Evolutionary conservation across 1,140 invertebrate species (phyloP), one percentile per base, ranked within the genome.

Genomic region (Zophobas atratus): DNA sequence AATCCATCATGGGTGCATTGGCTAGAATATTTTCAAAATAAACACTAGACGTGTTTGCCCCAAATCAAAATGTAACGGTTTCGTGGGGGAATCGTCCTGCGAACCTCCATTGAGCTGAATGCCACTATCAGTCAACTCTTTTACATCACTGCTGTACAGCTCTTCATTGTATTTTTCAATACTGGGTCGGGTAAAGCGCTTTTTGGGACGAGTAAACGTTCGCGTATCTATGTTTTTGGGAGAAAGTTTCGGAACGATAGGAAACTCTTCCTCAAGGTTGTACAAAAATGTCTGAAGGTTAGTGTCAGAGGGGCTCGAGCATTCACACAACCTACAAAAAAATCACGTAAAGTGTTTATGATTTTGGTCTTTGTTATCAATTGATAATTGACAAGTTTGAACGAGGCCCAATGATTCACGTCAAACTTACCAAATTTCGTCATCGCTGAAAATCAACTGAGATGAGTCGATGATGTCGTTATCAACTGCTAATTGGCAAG

Each of bases 121-220:
- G 1, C 56, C 53, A 70, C 53, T 73, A 48, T 75, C 79, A 32
- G 70, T 56, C 2, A 20, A 49, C 48, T 41, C 56, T 56, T 43
- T 60, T 46, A 70, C 20, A 3, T 74, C 76, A 53, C 74, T 75
- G 36, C 82, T 72, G 78, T 84, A 82, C 35, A 83, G 77, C 76
- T 86, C 83, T 79, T 86, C 84, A 53, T 84, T 82, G 63, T 85
- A 83, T 77, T 84, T 83, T 63, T 88, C 87, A 73, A 88, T 86
- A 81, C 85, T 87, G 46, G 86, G 82, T 46, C 86, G 83, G 6
- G 57, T 85, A 33, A 82, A 83, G 38, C 84, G 82, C 81, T 87
- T 86, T 79, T 89, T 89, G 2, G 88, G 85, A 78, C 88, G 85
- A 6, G 88, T 89, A 80, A 89, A 89, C 57, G 88, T 89, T 78